These are phyloP conservation scores for Carapus acus DNA, from an alignment of 2,797 vertebrate genomes.

Conservation along the genomic window DNA sequence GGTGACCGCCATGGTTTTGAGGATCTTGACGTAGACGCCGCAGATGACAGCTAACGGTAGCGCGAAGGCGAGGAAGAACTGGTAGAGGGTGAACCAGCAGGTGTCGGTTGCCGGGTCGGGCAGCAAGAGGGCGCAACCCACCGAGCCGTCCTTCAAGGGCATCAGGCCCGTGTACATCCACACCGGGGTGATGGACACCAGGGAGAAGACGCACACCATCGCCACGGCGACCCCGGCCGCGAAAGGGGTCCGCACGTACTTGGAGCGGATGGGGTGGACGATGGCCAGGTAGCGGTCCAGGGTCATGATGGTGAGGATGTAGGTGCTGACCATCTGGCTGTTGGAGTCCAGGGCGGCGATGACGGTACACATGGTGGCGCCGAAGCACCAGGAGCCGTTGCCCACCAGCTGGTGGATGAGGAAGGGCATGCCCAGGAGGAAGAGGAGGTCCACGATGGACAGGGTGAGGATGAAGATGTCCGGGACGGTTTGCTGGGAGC, in stretches of 20 bases:
- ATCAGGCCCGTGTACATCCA: slow-evolving; percentile 84
- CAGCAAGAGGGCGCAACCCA: slow-evolving; percentile 79
- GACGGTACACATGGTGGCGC: slow-evolving; percentile 77
- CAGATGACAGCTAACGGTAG: slow-evolving; percentile 79
- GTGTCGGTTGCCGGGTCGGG: slow-evolving; percentile 74
- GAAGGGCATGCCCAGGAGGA: slow-evolving; percentile 84
- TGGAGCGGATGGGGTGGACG: slow-evolving; percentile 81
- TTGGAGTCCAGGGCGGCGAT: slow-evolving; percentile 84
- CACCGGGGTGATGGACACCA: slow-evolving; percentile 79
- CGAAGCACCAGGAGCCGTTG: slow-evolving; percentile 82
- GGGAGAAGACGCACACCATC: slow-evolving; percentile 78
- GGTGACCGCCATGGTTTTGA: slow-evolving; percentile 80
- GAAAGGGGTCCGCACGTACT: slow-evolving; percentile 73
- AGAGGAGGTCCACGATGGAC: slow-evolving; percentile 80
- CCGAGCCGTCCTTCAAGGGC: slow-evolving; percentile 72
- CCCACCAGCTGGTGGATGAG: slow-evolving; percentile 85
- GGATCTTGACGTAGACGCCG: slow-evolving; percentile 80
- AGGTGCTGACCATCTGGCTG: slow-evolving; percentile 85
- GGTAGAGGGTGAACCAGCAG: slow-evolving; percentile 86
- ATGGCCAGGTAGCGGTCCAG: slow-evolving; percentile 83
- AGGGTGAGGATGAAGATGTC: slow-evolving; percentile 84
- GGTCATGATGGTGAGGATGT: slow-evolving; percentile 84
- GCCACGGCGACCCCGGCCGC: slow-evolving; percentile 70
- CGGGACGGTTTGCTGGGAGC: slow-evolving; percentile 75
- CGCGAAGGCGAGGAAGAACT: slow-evolving; percentile 82